Evolutionary conservation across 2,888 invertebrate species (phyloP).

Genomic region (Cyaniris semiargus): DNA sequence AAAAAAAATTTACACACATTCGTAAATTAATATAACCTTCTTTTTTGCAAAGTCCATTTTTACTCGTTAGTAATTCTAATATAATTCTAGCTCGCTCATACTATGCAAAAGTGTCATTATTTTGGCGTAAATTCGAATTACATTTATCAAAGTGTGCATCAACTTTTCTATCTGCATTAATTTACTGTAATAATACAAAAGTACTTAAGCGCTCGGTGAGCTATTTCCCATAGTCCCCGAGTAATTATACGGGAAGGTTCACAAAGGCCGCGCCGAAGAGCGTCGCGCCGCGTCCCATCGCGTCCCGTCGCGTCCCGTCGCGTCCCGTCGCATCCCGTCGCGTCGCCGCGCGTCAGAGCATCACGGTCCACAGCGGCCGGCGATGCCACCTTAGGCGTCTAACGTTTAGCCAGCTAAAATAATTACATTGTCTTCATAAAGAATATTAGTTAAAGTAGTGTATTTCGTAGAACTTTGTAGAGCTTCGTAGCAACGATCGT

Average conservation of each 20-base stretch:
- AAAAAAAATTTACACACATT: too few relatives aligned
- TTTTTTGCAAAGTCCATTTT: too few relatives aligned
- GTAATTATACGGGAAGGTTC: conserved; percentile 70
- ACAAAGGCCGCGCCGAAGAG: conserved; percentile 62
- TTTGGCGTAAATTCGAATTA: conserved; percentile 28
- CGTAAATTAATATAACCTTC: too few relatives aligned
- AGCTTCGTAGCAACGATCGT: background rate
- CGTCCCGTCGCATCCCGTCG: conserved; percentile 44
- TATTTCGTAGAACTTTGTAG: conserved; percentile 37
- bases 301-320: conserved; percentile 32
- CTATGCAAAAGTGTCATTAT: background rate
- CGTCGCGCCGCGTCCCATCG: conserved; percentile 46
- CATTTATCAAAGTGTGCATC: conserved; percentile 32
- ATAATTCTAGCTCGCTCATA: background rate
- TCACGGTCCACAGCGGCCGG: conserved; percentile 18
- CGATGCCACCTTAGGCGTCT: background rate
- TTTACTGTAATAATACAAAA: conserved; percentile 67
- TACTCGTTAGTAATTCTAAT: too few relatives aligned
- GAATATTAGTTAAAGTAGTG: conserved; percentile 24
- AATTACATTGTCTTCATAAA: background rate
- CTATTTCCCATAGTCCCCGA: conserved; percentile 75
- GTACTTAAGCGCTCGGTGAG: conserved; percentile 63
- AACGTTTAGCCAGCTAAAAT: background rate
- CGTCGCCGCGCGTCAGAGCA: conserved; percentile 40
- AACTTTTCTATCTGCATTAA: conserved; percentile 56